Evolutionary conservation across 2,113 vertebrate genomes (phyloP).

Genomic region (Oplegnathus fasciatus): DNA sequence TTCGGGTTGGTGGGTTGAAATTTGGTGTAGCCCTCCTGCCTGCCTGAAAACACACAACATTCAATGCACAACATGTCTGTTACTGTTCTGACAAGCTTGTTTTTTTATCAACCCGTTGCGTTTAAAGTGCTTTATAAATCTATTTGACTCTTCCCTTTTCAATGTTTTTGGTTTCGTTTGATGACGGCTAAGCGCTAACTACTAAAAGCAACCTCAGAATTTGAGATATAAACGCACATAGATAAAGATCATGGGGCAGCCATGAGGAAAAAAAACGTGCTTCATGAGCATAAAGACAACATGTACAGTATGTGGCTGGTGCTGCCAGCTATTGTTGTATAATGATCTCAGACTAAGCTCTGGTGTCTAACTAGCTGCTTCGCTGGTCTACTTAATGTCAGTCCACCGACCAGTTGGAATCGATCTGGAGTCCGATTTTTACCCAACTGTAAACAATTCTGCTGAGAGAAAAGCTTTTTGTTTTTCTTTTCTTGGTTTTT

Average conservation of each 20-base stretch:
- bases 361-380: constrained; percentile 73
- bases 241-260: not conserved
- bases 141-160: constrained; percentile 3
- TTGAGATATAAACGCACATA: not conserved
- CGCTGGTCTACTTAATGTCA: constrained; percentile 73
- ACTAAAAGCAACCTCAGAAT: not conserved
- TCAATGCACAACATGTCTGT: not conserved
- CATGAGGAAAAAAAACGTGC: not conserved
- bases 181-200: not conserved
- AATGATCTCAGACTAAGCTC: constrained; percentile 64
- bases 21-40: constrained; percentile 2
- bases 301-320: constrained; percentile 2
- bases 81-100: not conserved
- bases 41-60: constrained; percentile 32
- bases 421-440: constrained; percentile 52
- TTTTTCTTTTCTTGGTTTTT: constrained; percentile 44
- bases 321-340: constrained; percentile 28
- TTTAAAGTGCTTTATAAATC: constrained; percentile 9
- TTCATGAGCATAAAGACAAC: constrained; percentile 15
- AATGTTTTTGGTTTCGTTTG: not conserved
- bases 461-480: constrained; percentile 28
- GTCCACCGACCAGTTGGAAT: constrained; percentile 56
- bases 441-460: constrained; percentile 57
- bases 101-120: not conserved
- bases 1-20: constrained; percentile 33